Evolutionary conservation across 2,113 vertebrate species (phyloP).

Genomic region (Equus quagga): DNA sequence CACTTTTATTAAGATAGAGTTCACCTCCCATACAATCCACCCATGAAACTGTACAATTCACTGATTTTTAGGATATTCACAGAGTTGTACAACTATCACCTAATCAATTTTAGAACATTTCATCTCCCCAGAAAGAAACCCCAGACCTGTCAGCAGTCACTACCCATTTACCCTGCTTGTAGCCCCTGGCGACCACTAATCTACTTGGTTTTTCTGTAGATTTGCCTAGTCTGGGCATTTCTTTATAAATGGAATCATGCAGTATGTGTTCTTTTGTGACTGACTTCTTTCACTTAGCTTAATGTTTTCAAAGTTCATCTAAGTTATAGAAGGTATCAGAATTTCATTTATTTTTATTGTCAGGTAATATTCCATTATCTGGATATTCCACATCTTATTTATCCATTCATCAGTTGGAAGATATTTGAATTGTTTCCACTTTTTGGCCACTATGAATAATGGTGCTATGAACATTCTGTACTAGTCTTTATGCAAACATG

Average conservation of each 20-base stretch:
- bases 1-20: neutral
- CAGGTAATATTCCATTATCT: neutral
- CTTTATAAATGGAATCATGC: neutral
- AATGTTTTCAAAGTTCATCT: neutral
- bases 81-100: neutral
- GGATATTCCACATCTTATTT: neutral
- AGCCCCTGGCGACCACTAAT: neutral
- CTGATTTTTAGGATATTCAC: neutral
- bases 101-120: neutral
- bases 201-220: neutral
- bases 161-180: neutral
- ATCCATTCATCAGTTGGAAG: neutral
- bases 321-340: neutral
- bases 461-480: neutral
- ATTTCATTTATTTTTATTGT: conserved; percentile 32
- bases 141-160: neutral
- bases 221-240: neutral
- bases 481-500: neutral
- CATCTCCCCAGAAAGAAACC: neutral
- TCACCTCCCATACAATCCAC: neutral
- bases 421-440: neutral
- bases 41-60: neutral
- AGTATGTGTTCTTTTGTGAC: neutral
- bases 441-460: neutral
- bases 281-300: neutral